Percentiles rank a stretch among this genome's conserved stretches.
These are phyloP conservation scores for Anoplophora glabripennis DNA, from an alignment of 1,140 invertebrate species.

Conservation along the genomic window DNA sequence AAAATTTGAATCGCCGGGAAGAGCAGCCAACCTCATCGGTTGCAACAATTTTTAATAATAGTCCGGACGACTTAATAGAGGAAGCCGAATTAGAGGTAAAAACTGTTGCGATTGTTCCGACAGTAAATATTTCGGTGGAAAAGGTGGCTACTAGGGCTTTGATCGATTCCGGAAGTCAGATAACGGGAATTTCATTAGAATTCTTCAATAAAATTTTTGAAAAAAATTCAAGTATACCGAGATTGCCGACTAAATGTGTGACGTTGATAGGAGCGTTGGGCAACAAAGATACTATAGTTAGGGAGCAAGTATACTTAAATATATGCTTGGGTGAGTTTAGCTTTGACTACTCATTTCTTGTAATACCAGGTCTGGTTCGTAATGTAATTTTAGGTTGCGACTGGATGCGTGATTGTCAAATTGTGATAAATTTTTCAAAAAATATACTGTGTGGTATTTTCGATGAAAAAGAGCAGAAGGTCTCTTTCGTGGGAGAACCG, in stretches of 20 bases:
- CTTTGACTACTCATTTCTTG: conserved; percentile 20
- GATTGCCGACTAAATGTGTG: conserved; percentile 27
- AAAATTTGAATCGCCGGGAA: neutral
- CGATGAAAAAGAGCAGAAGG: neutral
- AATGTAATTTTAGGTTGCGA: conserved; percentile 34
- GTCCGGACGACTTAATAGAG: neutral
- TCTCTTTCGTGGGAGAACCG: conserved; percentile 6
- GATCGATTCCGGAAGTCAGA: conserved; percentile 33
- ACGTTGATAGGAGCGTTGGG: conserved; percentile 26
- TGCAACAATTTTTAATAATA: conserved; percentile 1
- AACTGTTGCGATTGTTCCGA: neutral
- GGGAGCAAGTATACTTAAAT: conserved; percentile 15
- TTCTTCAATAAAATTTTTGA: conserved; percentile 20
- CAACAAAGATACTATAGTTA: conserved; percentile 28
- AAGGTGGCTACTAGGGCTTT: neutral
- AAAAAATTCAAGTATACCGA: conserved; percentile 13
- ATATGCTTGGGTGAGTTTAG: neutral
- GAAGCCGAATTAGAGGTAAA: neutral
- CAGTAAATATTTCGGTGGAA: neutral
- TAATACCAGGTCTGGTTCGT: conserved; percentile 25
- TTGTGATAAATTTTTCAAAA: conserved; percentile 15
- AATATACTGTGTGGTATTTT: neutral
- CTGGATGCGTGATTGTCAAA: conserved; percentile 28
- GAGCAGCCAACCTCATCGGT: neutral
- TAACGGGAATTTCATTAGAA: conserved; percentile 33